Percentiles rank a stretch among this genome's conserved stretches.
These are phyloP conservation scores for Fissipunctia ypsillon DNA, from an alignment of 2,888 invertebrate genomes.

Conservation along the genomic window DNA sequence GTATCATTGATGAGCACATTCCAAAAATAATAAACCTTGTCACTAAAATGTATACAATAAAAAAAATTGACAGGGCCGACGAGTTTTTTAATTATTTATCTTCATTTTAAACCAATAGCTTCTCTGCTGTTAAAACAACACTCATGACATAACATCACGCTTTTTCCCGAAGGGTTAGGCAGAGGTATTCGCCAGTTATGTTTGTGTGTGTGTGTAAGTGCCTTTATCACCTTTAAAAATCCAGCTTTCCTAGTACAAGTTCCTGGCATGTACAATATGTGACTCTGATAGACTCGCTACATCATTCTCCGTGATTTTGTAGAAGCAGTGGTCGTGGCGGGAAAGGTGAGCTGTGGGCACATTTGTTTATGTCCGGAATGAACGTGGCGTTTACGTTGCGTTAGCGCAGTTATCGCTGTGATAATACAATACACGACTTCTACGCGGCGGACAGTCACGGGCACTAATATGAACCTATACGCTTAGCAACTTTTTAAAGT, in stretches of 20 bases:
- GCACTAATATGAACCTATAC: too few species aligned
- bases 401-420: background rate
- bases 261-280: conserved; percentile 19
- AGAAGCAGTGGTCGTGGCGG: background rate
- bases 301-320: conserved; percentile 34
- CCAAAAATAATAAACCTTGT: too few species aligned
- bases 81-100: too few species aligned
- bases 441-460: too few species aligned
- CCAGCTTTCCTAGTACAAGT: background rate
- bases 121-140: background rate
- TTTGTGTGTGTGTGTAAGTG: background rate
- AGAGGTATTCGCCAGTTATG: background rate
- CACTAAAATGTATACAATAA: too few species aligned
- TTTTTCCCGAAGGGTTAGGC: background rate
- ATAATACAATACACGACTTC: background rate
- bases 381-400: conserved; percentile 1
- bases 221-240: conserved; percentile 17
- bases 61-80: too few species aligned
- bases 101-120: background rate
- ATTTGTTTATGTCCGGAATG: conserved; percentile 18
- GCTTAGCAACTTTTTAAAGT: too few species aligned
- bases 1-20: too few species aligned
- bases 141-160: background rate
- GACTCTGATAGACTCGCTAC: conserved; percentile 24
- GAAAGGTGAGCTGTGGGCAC: conserved; percentile 6